phyloP scores from a whole-genome alignment of 2,888 invertebrate species.

The Diogma glabrata region DNA sequence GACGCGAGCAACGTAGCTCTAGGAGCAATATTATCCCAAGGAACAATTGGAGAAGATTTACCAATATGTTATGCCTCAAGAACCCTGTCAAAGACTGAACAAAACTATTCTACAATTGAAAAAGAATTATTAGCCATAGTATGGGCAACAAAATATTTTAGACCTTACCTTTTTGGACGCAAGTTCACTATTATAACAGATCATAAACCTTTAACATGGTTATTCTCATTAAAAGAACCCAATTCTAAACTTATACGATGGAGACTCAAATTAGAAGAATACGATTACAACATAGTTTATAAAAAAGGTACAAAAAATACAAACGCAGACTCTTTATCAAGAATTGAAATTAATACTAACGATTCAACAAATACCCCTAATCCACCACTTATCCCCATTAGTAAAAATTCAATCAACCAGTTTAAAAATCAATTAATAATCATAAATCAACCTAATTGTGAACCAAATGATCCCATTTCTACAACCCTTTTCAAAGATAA shows the following conservation, averaged over 20 bases:
- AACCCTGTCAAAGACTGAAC: constrained; percentile 20
- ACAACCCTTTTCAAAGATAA: too few relatives aligned
- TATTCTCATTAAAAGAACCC: constrained; percentile 30
- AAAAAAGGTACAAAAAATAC: constrained; percentile 19
- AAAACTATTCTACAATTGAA: constrained; percentile 24
- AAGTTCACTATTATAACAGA: constrained; percentile 32
- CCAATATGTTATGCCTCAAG: constrained; percentile 24
- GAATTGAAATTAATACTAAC: constrained; percentile 13
- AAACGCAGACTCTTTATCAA: constrained; percentile 18
- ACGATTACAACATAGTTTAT: constrained; percentile 21
- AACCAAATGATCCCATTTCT: too few relatives aligned
- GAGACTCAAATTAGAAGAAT: constrained; percentile 27
- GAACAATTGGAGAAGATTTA: constrained; percentile 13
- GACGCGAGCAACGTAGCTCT: constrained; percentile 23
- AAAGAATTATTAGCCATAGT: constrained; percentile 27
- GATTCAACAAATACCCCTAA: too few relatives aligned
- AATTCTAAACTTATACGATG: constrained; percentile 28
- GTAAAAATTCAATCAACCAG: too few relatives aligned
- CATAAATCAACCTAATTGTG: too few relatives aligned
- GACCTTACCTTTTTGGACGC: constrained; percentile 27
- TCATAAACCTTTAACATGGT: constrained; percentile 29
- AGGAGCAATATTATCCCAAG: constrained; percentile 23
- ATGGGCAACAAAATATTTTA: constrained; percentile 27
- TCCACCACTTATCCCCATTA: too few relatives aligned
- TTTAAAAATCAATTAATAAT: too few relatives aligned